These are phyloP conservation scores for Mustela nigripes DNA, from an alignment of 2,113 vertebrate genomes.

Conservation along the genomic window DNA sequence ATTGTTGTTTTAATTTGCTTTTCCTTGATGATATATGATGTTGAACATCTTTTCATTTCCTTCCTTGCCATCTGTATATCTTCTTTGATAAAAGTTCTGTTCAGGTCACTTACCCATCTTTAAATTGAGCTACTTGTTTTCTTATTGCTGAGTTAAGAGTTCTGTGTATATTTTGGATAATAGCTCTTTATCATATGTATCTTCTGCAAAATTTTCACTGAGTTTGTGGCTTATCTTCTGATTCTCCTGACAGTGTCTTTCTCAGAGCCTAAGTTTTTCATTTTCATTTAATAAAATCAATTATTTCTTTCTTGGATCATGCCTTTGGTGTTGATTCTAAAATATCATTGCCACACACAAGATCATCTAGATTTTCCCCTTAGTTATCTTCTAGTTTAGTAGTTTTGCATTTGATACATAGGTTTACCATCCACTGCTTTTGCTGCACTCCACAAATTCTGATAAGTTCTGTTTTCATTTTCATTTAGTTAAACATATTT, in stretches of 20 bases:
- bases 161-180: background rate
- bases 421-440: background rate
- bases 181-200: background rate
- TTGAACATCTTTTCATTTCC: background rate
- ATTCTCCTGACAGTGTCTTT: background rate
- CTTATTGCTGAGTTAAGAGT: background rate
- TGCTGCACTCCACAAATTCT: background rate
- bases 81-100: background rate
- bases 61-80: background rate
- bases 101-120: background rate
- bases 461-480: background rate
- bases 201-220: background rate
- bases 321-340: background rate
- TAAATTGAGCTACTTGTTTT: background rate
- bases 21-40: background rate
- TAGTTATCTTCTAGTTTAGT: background rate
- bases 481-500: no score
- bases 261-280: background rate
- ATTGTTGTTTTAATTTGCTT: slow-evolving; percentile 15
- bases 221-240: background rate
- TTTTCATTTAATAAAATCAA: background rate
- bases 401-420: background rate
- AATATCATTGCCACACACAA: background rate
- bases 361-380: slow-evolving; percentile 31
- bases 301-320: background rate